Conservation (phyloP, 2,888 invertebrate genomes). For the Melipona bicolor region DNA sequence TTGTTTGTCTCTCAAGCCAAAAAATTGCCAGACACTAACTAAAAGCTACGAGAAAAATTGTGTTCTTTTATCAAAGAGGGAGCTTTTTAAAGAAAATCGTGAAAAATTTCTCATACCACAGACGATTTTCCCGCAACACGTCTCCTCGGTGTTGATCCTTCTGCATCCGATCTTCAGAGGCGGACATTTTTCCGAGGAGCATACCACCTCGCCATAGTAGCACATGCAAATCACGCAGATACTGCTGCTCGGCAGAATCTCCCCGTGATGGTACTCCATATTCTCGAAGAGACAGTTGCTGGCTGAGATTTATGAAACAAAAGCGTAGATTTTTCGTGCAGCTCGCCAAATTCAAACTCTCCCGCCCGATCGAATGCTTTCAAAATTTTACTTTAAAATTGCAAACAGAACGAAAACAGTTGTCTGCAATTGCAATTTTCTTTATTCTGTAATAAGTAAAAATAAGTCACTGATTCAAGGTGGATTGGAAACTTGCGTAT, state of each 20-base stretch:
- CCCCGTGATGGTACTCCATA: constrained; percentile 85
- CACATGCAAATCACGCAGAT: constrained; percentile 87
- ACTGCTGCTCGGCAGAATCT: constrained; percentile 85
- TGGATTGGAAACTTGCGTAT: neutral
- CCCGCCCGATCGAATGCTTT: neutral
- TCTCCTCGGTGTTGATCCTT: constrained; percentile 79
- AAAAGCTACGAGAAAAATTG: too few species aligned
- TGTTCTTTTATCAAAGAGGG: neutral
- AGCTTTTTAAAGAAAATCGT: too few species aligned
- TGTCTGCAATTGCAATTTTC: neutral
- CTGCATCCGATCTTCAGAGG: constrained; percentile 85
- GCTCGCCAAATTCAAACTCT: neutral
- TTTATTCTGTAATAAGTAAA: too few species aligned
- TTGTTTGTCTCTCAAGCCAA: neutral
- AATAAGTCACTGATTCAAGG: neutral
- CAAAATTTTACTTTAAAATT: neutral
- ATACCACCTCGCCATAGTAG: constrained; percentile 86
- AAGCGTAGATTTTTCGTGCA: constrained; percentile 4
- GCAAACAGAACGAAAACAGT: neutral
- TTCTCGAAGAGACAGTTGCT: constrained; percentile 80
- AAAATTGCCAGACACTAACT: too few species aligned
- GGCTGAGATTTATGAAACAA: constrained; percentile 66
- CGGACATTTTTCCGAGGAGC: constrained; percentile 86
- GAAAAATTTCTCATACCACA: constrained; percentile 83
- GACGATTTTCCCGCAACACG: constrained; percentile 85